A percentile compares a stretch with the other conserved stretches of the same genome.
phyloP scores from a whole-genome alignment of 2,113 vertebrate species.

The Xenotilapia caudafasciata region DNA sequence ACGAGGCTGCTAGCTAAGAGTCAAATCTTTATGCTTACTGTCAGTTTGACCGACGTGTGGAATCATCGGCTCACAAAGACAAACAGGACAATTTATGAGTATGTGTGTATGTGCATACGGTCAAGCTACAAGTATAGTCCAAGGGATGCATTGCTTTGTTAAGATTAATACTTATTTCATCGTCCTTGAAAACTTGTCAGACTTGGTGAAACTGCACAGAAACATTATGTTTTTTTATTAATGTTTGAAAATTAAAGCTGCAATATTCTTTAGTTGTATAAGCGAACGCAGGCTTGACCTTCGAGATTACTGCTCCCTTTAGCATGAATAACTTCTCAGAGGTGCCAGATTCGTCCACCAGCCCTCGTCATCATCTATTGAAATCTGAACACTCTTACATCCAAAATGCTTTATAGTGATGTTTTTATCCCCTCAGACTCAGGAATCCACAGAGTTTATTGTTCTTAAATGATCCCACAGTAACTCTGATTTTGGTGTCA shows the following conservation, averaged over 20 bases:
- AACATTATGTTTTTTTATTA: background rate
- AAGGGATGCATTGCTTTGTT: background rate
- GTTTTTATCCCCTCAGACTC: background rate
- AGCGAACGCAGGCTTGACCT: background rate
- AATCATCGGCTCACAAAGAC: background rate
- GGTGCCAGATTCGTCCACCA: background rate
- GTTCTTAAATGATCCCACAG: background rate
- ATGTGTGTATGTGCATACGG: background rate
- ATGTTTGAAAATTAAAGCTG: background rate
- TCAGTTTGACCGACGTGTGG: background rate
- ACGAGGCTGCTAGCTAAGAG: background rate
- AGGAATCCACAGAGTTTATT: background rate
- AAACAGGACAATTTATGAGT: background rate
- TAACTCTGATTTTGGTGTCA: background rate
- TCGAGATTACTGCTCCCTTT: background rate
- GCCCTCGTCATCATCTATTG: background rate
- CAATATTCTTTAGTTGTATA: fast-evolving
- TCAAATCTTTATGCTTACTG: background rate
- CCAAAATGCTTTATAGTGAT: background rate
- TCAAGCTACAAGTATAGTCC: background rate
- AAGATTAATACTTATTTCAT: background rate
- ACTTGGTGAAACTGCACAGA: background rate
- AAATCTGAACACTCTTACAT: background rate
- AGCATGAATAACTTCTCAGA: background rate
- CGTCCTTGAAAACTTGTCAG: background rate